phyloP scores from a whole-genome alignment of 2,797 vertebrate species.

The Manis crassicaudata region DNA sequence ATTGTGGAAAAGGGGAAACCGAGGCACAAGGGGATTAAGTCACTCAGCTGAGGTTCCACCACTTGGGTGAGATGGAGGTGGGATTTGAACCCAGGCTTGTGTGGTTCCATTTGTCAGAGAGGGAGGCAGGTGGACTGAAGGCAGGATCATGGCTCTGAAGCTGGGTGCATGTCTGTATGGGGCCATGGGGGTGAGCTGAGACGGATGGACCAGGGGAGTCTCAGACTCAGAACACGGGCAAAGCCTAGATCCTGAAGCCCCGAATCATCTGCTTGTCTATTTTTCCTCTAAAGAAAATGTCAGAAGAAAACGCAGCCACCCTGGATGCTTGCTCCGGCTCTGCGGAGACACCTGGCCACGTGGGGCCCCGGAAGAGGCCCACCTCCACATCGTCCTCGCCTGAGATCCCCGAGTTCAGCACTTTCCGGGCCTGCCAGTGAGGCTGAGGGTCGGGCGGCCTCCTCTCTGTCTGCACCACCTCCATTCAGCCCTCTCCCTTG shows the following conservation, averaged over 20 bases:
- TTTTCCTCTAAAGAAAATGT: conserved; percentile 66
- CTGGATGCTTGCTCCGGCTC: neutral
- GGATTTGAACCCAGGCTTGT: neutral
- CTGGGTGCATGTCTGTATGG: neutral
- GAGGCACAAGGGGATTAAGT: neutral
- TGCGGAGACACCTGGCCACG: neutral
- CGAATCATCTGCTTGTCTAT: conserved; percentile 17
- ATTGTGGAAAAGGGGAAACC: neutral
- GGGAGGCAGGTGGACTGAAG: neutral
- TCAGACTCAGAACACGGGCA: neutral
- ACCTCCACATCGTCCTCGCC: conserved; percentile 28
- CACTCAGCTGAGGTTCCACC: neutral
- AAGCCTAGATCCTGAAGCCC: neutral
- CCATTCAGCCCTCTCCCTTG: neutral
- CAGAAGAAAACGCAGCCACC: conserved; percentile 2
- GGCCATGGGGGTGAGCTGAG: neutral
- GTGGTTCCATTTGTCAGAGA: neutral
- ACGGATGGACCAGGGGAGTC: neutral
- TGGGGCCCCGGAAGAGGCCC: conserved; percentile 45
- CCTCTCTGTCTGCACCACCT: neutral
- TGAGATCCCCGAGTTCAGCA: conserved; percentile 71
- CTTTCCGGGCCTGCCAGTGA: conserved; percentile 75
- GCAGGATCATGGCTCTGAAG: neutral
- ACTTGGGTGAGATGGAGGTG: neutral
- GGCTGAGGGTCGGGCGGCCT: neutral